Conservation (phyloP, 2,113 vertebrate species). For the Triplophysa tibetana region DNA sequence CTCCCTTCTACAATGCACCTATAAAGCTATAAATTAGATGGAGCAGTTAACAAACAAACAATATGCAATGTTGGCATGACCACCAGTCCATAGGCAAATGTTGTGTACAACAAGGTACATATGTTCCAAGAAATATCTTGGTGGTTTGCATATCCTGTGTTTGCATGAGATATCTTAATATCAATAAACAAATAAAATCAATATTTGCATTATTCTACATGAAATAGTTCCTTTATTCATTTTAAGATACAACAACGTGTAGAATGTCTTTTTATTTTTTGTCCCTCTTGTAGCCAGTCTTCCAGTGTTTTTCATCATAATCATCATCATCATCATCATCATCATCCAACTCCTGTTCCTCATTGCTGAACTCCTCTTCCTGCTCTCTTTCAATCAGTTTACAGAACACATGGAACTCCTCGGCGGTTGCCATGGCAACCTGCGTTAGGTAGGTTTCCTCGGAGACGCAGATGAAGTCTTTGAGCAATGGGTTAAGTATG, state of each 20-base stretch:
- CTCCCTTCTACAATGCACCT: neutral
- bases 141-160: neutral
- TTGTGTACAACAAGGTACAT: neutral
- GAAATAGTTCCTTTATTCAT: neutral
- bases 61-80: neutral
- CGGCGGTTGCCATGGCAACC: slow-evolving; percentile 73
- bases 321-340: slow-evolving; percentile 35
- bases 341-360: slow-evolving; percentile 32
- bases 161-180: neutral
- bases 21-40: slow-evolving; percentile 22
- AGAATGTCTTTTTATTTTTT: slow-evolving; percentile 40
- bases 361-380: slow-evolving; percentile 56
- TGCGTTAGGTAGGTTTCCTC: slow-evolving; percentile 75
- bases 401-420: slow-evolving; percentile 86
- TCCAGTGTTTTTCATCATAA: slow-evolving; percentile 30
- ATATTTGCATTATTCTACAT: neutral
- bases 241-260: neutral
- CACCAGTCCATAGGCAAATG: neutral
- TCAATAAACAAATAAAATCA: neutral
- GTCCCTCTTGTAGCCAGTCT: slow-evolving; percentile 59
- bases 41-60: slow-evolving; percentile 8
- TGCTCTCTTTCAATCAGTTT: slow-evolving; percentile 82
- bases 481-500: slow-evolving; percentile 81
- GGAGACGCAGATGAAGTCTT: slow-evolving; percentile 69
- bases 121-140: neutral